Conservation (phyloP, 2,888 invertebrate species). For the Ophion costatus region DNA sequence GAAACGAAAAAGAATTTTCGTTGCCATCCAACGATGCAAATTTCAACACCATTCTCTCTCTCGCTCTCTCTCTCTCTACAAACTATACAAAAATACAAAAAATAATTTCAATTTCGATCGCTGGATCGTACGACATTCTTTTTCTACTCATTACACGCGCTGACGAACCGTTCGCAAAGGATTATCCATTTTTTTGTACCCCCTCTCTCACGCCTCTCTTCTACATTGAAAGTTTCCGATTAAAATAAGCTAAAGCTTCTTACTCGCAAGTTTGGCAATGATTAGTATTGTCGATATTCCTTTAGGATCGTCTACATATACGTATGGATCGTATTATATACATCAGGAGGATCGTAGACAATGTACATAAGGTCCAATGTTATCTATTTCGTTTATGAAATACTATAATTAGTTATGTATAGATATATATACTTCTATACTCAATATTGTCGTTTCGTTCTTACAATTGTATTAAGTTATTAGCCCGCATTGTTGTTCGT, state of each 20-base stretch:
- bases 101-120: slow-evolving; percentile 75
- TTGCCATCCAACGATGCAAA: too few relatives aligned
- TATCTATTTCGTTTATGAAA: slow-evolving; percentile 38
- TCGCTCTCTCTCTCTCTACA: slow-evolving; percentile 71
- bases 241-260: slow-evolving; percentile 68
- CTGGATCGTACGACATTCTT: not conserved
- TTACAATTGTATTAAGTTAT: slow-evolving; percentile 55
- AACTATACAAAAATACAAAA: slow-evolving; percentile 83
- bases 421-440: slow-evolving; percentile 24
- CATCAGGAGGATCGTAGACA: slow-evolving; percentile 66
- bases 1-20: not conserved
- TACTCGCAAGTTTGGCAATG: slow-evolving; percentile 75
- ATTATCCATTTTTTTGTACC: not conserved
- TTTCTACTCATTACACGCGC: not conserved
- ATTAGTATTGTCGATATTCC: slow-evolving; percentile 78
- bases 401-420: slow-evolving; percentile 59
- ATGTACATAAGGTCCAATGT: slow-evolving; percentile 68
- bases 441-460: slow-evolving; percentile 63
- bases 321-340: slow-evolving; percentile 60
- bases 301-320: slow-evolving; percentile 47
- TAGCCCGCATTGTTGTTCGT: slow-evolving; percentile 57
- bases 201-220: not conserved
- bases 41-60: slow-evolving; percentile 38
- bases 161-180: not conserved
- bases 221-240: slow-evolving; percentile 34